Evolutionary conservation across 2,113 vertebrate species (phyloP).

Genomic region (Copsychus sechellarum): DNA sequence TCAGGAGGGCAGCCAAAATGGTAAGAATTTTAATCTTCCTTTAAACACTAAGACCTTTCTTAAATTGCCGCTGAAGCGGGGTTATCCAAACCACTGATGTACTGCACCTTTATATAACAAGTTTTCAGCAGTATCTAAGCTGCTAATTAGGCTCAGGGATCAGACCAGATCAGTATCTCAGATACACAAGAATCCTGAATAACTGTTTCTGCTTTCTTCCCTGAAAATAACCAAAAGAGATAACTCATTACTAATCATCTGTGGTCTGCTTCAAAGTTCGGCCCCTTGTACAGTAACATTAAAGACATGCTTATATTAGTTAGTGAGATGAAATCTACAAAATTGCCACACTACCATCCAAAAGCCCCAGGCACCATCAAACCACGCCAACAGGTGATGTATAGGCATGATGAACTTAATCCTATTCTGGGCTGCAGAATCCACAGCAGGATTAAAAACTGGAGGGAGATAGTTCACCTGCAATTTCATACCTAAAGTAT

Average conservation of each 20-base stretch:
- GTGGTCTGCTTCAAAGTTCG: constrained; percentile 21
- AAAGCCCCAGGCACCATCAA: constrained; percentile 40
- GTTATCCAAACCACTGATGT: not conserved
- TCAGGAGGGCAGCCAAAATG: not conserved
- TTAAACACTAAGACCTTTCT: not conserved
- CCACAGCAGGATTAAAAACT: not conserved
- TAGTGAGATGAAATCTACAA: constrained; percentile 47
- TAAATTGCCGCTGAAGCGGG: not conserved
- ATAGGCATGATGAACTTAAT: not conserved
- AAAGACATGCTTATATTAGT: not conserved
- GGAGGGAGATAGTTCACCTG: not conserved
- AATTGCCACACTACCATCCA: constrained; percentile 10
- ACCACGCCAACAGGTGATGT: not conserved
- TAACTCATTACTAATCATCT: not conserved
- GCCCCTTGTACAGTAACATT: constrained; percentile 19
- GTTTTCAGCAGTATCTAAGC: not conserved
- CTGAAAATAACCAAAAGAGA: not conserved
- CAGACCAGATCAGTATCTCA: not conserved
- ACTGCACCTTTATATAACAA: not conserved
- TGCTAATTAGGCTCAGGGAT: not conserved
- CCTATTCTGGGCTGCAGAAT: not conserved
- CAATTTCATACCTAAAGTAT: not conserved
- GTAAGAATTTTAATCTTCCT: not conserved
- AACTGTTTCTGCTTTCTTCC: not conserved
- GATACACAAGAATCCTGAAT: not conserved